A percentile compares a stretch with the other conserved stretches of the same genome.
These are phyloP conservation scores for Steinernema feltiae DNA, from an alignment of 1,140 invertebrate genomes.

Conservation along the genomic window DNA sequence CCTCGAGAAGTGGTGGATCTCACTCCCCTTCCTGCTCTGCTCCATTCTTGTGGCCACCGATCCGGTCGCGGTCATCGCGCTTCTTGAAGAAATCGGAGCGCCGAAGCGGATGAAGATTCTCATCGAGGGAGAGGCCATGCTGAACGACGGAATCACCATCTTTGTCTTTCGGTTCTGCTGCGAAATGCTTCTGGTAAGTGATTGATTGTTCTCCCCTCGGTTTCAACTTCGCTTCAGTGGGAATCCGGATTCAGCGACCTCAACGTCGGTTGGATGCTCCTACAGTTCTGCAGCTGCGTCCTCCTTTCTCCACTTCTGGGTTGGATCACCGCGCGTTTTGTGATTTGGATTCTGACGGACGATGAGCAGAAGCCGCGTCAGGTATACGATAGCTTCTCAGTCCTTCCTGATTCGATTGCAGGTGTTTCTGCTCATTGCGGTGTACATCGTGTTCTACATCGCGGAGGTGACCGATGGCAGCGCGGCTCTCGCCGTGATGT, in stretches of 20 bases:
- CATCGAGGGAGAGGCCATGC: conserved; percentile 58
- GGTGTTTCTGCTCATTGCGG: conserved; percentile 19
- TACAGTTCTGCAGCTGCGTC: conserved; percentile 6
- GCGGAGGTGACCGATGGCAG: conserved; percentile 10
- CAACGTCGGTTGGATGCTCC: not conserved
- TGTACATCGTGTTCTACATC: conserved; percentile 18
- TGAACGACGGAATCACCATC: conserved; percentile 60
- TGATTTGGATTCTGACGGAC: conserved; percentile 12
- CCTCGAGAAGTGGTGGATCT: conserved; percentile 47
- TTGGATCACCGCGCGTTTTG: not conserved
- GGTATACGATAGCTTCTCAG: not conserved
- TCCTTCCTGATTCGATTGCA: not conserved
- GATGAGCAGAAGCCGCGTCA: not conserved
- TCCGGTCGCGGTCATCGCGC: conserved; percentile 59
- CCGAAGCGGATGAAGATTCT: conserved; percentile 56
- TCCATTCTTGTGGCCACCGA: conserved; percentile 59
- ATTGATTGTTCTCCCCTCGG: not conserved
- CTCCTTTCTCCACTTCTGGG: conserved; percentile 18
- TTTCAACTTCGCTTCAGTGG: not conserved
- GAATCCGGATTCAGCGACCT: not conserved
- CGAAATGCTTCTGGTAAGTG: not conserved
- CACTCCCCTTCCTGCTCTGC: conserved; percentile 54
- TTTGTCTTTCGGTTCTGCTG: conserved; percentile 46
- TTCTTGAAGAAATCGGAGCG: conserved; percentile 58
- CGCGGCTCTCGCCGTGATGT: conserved; percentile 17